Conservation (phyloP, 2,888 invertebrate species). For the Carabus problematicus region DNA sequence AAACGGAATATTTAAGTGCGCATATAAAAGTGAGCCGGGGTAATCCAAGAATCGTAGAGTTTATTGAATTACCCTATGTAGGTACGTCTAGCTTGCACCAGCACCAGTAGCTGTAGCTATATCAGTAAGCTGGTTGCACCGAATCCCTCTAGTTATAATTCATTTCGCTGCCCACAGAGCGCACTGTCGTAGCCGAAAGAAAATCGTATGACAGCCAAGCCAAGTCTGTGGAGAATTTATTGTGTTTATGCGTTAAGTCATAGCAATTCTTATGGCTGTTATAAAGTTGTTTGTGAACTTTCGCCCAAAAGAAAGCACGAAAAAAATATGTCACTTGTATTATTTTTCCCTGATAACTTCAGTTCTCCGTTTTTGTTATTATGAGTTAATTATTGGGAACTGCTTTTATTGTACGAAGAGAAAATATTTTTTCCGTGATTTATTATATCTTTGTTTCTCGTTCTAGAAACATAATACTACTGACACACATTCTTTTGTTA, state of each 20-base stretch:
- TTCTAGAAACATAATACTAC: neutral
- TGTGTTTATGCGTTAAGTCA: constrained; percentile 40
- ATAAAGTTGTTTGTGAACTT: constrained; percentile 40
- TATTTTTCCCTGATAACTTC: constrained; percentile 30
- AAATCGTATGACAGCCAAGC: neutral
- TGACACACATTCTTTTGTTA: neutral
- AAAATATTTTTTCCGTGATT: neutral
- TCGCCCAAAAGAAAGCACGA: constrained; percentile 4
- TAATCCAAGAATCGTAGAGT: no score
- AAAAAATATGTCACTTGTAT: constrained; percentile 37
- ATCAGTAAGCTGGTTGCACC: no score
- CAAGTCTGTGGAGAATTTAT: constrained; percentile 29
- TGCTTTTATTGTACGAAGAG: neutral
- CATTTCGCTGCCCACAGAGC: no score
- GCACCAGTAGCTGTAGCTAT: no score
- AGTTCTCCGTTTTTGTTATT: constrained; percentile 27
- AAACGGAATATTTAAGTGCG: no score
- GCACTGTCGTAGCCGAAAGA: neutral
- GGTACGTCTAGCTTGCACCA: no score
- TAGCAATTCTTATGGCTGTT: constrained; percentile 36
- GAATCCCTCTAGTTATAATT: no score
- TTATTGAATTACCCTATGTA: no score
- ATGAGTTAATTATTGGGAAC: constrained; percentile 26
- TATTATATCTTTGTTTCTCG: neutral
- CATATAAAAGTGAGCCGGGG: no score